Evolutionary conservation across 2,797 vertebrate species (phyloP), one percentile per base, ranked within the genome.

Genomic region (Poecilia gillii): DNA sequence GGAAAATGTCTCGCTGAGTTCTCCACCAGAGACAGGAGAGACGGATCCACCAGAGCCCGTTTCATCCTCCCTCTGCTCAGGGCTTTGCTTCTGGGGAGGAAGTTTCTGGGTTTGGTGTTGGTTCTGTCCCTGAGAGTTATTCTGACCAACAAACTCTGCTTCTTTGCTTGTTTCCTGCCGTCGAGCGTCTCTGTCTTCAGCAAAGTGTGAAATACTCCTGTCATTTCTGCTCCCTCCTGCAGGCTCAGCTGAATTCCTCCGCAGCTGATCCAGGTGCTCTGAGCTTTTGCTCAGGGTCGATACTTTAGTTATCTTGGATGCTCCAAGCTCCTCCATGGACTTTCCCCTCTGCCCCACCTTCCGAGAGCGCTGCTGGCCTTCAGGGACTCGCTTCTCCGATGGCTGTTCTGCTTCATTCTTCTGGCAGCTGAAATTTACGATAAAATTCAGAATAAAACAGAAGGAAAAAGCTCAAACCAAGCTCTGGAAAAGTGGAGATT

Each of bases 241-340:
- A 9, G 74, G 53, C 73, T 79, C 62, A 71, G 75, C 4, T 4
- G 73, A 72, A 77, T 64, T 28, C 72, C 68, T 84, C 78, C 77
- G 89, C 25, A 90, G 55, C 59, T 87, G 92, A 84, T 95, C 94
- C 77, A 97, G 91, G 76, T 96, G 95, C 86, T 97, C 96, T 2
- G 95, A 94, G 85, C 96, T 96, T 90, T 92, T 95, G 89, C 96
- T 97, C 49, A 95, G 71, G 47, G 86, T 83, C 0, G 81, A 84
- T 1, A 92, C 78, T n/a, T 79, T 90, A 25, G 77, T 80, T 83
- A 89, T 71, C 85, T 86, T 90, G 36, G 90, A 81, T 1, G 76
- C 79, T 6, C 94, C 96, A 0, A 95, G 91, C 79, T 97, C 96
- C 88, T 97, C 95, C 96, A 96, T 92, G 49, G 96, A 97, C 87